These are phyloP conservation scores for Spea multiplicata DNA, from an alignment of 2,113 vertebrate genomes.

Conservation along the genomic window DNA sequence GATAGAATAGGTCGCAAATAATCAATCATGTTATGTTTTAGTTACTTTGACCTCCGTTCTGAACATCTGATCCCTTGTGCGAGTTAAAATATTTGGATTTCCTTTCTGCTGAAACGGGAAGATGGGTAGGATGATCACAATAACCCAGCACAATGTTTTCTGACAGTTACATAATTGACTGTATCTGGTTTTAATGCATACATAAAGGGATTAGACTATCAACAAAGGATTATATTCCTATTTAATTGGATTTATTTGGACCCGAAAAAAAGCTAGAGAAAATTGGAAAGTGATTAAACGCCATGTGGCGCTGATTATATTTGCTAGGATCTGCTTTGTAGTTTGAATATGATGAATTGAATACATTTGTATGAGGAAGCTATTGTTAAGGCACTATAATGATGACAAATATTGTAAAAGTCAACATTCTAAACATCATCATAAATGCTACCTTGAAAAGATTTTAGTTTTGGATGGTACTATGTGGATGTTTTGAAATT, in stretches of 20 bases:
- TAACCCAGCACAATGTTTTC: background rate
- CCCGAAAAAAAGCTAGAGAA: constrained; percentile 35
- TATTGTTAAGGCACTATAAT: constrained; percentile 27
- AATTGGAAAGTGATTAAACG: constrained; percentile 48
- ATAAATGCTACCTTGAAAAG: too few relatives aligned
- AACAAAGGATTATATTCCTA: constrained; percentile 30
- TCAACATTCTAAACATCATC: too few relatives aligned
- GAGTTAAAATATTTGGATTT: background rate
- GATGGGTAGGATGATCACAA: background rate
- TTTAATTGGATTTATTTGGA: constrained; percentile 47
- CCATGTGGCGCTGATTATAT: constrained; percentile 40
- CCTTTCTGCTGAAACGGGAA: background rate
- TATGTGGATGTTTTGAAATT: too few relatives aligned
- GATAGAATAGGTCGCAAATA: background rate
- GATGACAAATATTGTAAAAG: constrained; percentile 15
- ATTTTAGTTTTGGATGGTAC: too few relatives aligned
- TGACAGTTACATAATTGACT: background rate
- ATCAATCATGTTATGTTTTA: background rate
- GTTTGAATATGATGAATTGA: constrained; percentile 39
- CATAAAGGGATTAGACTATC: constrained; percentile 42
- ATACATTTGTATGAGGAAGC: constrained; percentile 37
- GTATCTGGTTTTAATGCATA: constrained; percentile 27
- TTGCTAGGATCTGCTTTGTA: constrained; percentile 40
- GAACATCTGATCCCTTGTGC: background rate
- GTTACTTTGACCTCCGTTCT: background rate